Conservation (phyloP, 2,888 invertebrate species). For the Melitaea athalia region DNA sequence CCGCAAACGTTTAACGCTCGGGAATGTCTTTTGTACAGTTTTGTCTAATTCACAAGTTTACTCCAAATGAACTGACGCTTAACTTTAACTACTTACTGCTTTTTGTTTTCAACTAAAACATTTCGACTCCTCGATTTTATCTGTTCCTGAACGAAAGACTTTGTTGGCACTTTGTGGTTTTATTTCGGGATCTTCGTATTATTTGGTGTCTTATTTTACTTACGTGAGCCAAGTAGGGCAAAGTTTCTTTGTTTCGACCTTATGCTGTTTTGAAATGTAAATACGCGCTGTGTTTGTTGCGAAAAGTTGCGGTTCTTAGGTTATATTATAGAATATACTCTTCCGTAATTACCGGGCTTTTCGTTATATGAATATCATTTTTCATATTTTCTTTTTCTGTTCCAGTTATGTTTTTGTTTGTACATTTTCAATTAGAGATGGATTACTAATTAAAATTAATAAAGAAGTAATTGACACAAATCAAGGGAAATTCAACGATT, state of each 20-base stretch:
- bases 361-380: conserved; percentile 14
- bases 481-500: conserved; percentile 10
- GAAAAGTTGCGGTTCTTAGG: conserved; percentile 21
- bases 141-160: conserved; percentile 30
- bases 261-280: conserved; percentile 40
- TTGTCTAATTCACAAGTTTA: conserved; percentile 35
- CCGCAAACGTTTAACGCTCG: conserved; percentile 29
- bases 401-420: not conserved
- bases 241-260: conserved; percentile 38
- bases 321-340: conserved; percentile 7
- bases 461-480: not conserved
- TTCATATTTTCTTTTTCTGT: not conserved
- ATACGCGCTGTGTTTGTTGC: conserved; percentile 27
- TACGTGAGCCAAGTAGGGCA: conserved; percentile 36
- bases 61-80: conserved; percentile 32
- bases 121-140: conserved; percentile 35
- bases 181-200: conserved; percentile 39
- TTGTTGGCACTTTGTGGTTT: conserved; percentile 37
- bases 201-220: conserved; percentile 37
- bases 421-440: too few relatives aligned
- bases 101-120: conserved; percentile 37
- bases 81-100: conserved; percentile 33
- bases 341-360: not conserved
- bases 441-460: not conserved
- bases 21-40: conserved; percentile 26